Evolutionary conservation across 2,888 invertebrate species (phyloP).

Genomic region (Sussaba pulchella): DNA sequence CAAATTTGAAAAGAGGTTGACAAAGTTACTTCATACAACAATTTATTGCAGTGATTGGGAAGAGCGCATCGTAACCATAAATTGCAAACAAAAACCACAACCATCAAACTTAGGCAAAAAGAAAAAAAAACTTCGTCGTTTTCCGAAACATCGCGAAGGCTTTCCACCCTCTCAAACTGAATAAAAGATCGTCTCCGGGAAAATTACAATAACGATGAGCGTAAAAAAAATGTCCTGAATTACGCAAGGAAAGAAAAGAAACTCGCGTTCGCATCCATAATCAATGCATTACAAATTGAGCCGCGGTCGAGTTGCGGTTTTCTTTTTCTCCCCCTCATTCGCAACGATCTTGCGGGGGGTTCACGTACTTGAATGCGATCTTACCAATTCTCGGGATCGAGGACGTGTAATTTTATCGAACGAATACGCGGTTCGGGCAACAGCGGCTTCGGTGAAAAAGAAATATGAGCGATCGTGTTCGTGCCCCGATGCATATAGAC

Average conservation of each 20-base stretch:
- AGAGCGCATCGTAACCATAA: too few species aligned
- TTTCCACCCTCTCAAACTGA: background rate
- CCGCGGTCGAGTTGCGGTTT: background rate
- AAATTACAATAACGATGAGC: too few species aligned
- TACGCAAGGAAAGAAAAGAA: conserved; percentile 10
- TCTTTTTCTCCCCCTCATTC: background rate
- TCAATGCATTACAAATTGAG: conserved; percentile 15
- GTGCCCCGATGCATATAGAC: conserved; percentile 24
- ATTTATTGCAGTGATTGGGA: too few species aligned
- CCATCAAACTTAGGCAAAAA: too few species aligned
- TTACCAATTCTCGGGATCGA: conserved; percentile 9
- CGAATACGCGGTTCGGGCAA: background rate
- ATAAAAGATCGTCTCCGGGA: background rate
- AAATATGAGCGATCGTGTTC: conserved; percentile 1
- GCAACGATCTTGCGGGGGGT: conserved; percentile 5
- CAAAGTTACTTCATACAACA: too few species aligned
- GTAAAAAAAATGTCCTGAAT: background rate
- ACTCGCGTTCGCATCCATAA: conserved; percentile 30
- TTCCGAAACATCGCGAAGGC: background rate
- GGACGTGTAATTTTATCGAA: conserved; percentile 28
- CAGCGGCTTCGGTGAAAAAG: background rate
- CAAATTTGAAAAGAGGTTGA: too few species aligned
- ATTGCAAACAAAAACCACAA: background rate
- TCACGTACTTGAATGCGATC: conserved; percentile 1
- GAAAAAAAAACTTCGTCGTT: background rate